Percentiles rank a stretch among this genome's conserved stretches.
These are phyloP conservation scores for Andrena minutula DNA, from an alignment of 2,888 invertebrate genomes.

Conservation along the genomic window DNA sequence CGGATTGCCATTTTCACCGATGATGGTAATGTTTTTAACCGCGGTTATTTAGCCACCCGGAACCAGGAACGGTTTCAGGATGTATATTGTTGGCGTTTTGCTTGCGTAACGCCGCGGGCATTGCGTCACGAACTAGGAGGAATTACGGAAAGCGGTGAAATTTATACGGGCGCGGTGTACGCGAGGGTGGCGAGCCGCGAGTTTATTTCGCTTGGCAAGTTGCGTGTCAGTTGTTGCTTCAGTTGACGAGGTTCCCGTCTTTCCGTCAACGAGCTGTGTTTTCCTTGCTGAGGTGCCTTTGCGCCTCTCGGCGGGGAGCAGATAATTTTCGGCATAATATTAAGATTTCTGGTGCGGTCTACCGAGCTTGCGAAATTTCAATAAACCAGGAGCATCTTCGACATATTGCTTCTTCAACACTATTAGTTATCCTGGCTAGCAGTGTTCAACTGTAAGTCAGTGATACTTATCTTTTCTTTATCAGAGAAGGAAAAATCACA, in stretches of 20 bases:
- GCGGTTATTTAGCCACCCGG: conserved; percentile 23
- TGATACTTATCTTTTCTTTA: no score
- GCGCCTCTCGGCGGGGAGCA: no score
- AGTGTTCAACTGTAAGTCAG: no score
- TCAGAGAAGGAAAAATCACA: no score
- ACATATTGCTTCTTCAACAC: not conserved
- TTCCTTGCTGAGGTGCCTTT: not conserved
- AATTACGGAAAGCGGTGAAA: conserved; percentile 33
- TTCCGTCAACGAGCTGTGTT: not conserved
- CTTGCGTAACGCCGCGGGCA: conserved; percentile 15
- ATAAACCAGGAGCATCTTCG: not conserved
- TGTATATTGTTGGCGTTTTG: conserved; percentile 27
- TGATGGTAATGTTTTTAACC: conserved; percentile 21
- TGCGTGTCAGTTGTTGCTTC: conserved; percentile 17
- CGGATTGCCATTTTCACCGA: conserved; percentile 17
- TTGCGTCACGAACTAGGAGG: conserved; percentile 4
- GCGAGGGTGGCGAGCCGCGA: not conserved
- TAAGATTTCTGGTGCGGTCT: not conserved
- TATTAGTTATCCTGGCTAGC: no score
- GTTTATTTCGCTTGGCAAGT: conserved; percentile 11
- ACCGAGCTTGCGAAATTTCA: not conserved
- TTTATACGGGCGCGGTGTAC: conserved; percentile 1
- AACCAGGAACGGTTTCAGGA: conserved; percentile 20
- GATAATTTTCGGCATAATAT: not conserved
- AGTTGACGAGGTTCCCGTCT: not conserved